Percentiles rank a stretch among this genome's conserved stretches.
Evolutionary conservation across 1,140 invertebrate species (phyloP).

Genomic region (Scylla paramamosain): DNA sequence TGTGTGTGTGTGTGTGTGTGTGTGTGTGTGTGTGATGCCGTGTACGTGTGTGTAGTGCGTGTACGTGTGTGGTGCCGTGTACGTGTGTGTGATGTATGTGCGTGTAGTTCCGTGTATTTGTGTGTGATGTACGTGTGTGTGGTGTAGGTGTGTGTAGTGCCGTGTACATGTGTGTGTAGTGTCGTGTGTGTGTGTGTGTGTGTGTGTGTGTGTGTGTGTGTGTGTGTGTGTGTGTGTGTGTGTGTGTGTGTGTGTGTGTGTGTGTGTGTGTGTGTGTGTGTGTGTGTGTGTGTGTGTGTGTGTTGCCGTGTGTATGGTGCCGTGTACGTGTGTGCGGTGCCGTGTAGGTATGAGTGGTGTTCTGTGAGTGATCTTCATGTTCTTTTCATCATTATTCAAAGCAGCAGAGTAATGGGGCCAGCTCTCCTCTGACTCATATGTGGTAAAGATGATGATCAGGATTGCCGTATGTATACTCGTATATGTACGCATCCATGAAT

Average conservation of each 20-base stretch:
- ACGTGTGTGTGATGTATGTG: background rate
- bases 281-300: background rate
- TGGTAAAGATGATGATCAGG: conserved; percentile 2
- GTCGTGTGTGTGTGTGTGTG: background rate
- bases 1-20: background rate
- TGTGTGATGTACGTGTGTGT: background rate
- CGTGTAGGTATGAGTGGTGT: background rate
- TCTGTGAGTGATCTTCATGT: background rate
- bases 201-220: conserved; percentile 20
- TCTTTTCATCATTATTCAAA: background rate
- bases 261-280: background rate
- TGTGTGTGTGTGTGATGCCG: background rate
- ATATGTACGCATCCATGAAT: conserved; percentile 13
- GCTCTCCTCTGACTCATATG: background rate
- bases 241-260: background rate
- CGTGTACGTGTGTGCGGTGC: background rate
- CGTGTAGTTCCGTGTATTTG: background rate
- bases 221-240: background rate
- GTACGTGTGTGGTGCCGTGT: background rate
- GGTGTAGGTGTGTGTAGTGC: background rate
- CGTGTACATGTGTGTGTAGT: background rate
- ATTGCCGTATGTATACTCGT: conserved; percentile 9
- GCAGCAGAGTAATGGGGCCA: background rate
- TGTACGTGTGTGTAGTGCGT: background rate
- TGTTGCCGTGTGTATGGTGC: background rate